A percentile compares a stretch with the other conserved stretches of the same genome.
phyloP scores from a whole-genome alignment of 1,140 invertebrate species.

The Pomacea maculata region DNA sequence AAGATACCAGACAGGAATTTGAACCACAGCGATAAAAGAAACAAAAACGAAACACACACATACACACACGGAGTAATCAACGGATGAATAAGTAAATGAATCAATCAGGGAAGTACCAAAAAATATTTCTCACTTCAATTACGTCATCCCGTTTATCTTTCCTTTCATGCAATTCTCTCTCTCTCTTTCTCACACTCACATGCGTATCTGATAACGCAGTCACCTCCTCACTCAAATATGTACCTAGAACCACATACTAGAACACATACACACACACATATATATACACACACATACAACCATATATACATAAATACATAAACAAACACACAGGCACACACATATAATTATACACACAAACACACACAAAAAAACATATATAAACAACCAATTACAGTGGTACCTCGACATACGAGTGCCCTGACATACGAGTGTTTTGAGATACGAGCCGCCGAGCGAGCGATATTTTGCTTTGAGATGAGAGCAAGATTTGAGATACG shows the following conservation, averaged over 20 bases:
- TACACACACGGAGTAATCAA: not conserved
- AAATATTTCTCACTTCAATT: not conserved
- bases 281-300: not conserved
- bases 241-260: no score
- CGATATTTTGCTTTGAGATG: no score
- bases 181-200: not conserved
- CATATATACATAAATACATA: not conserved
- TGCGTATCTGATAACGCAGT: no score
- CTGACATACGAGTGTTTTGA: no score
- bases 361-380: not conserved
- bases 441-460: no score
- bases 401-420: no score
- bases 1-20: no score
- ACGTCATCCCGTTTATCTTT: not conserved
- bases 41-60: not conserved
- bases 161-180: not conserved
- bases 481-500: no score
- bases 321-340: not conserved
- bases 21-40: no score
- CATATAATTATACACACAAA: not conserved
- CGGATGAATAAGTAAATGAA: not conserved
- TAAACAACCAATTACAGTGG: not conserved
- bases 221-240: no score
- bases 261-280: not conserved
- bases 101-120: not conserved